Conservation (phyloP, 2,888 invertebrate genomes). For the Epinotia bilunana region DNA sequence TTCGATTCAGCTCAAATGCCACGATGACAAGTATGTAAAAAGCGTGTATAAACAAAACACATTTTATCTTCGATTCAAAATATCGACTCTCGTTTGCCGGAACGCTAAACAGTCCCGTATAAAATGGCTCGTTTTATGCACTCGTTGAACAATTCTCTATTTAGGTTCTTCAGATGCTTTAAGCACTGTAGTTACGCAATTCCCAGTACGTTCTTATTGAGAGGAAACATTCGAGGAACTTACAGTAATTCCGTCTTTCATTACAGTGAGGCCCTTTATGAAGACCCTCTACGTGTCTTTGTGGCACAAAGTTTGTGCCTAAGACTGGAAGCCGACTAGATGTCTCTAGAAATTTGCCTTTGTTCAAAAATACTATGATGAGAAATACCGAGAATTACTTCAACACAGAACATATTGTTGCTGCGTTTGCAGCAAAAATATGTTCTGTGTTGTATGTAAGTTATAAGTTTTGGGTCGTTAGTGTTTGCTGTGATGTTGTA, state of each 20-base stretch:
- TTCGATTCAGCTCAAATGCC: no score
- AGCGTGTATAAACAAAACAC: not conserved
- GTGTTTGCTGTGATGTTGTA: not conserved
- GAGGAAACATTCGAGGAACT: slow-evolving; percentile 1
- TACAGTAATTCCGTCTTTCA: slow-evolving; percentile 26
- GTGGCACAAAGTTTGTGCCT: no score
- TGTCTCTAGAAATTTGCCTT: slow-evolving; percentile 26
- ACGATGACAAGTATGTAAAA: no score
- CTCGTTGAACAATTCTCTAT: not conserved
- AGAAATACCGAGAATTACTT: slow-evolving; percentile 5
- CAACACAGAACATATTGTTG: not conserved
- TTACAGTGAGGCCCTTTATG: slow-evolving; percentile 16
- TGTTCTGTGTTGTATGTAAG: no score
- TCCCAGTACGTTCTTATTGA: slow-evolving; percentile 12
- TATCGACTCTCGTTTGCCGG: not conserved
- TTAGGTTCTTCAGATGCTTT: not conserved
- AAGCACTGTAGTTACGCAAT: slow-evolving; percentile 5
- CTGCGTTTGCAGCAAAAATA: not conserved
- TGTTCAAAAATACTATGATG: slow-evolving; percentile 25
- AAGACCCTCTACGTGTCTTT: slow-evolving; percentile 14
- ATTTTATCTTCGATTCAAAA: not conserved
- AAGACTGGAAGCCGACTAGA: slow-evolving; percentile 24
- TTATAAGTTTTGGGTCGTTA: slow-evolving; percentile 1
- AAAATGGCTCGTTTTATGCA: not conserved
- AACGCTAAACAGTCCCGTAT: not conserved